These are phyloP conservation scores for Rhinichthys klamathensis DNA, from an alignment of 2,113 vertebrate species.

Conservation along the genomic window DNA sequence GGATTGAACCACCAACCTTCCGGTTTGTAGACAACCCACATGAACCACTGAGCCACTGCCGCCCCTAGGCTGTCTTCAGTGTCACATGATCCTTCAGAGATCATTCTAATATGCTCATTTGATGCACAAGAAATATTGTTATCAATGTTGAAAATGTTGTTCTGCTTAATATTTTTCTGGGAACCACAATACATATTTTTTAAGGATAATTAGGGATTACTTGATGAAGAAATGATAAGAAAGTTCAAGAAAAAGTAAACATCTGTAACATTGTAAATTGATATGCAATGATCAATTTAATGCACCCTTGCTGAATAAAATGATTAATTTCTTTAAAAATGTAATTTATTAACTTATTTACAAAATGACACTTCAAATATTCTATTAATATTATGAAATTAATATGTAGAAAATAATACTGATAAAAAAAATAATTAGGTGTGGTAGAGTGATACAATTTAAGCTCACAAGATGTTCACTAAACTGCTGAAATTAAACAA, in stretches of 20 bases:
- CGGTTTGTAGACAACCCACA: too few relatives aligned
- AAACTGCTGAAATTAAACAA: background rate
- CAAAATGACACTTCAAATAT: background rate
- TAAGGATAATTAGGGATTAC: too few relatives aligned
- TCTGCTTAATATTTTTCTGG: too few relatives aligned
- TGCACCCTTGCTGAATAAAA: background rate
- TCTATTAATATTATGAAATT: background rate
- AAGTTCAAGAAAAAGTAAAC: background rate
- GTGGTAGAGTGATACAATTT: background rate
- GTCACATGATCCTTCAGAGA: background rate
- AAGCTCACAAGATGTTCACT: too few relatives aligned
- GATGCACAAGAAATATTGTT: background rate
- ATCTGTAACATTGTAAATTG: background rate
- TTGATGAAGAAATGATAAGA: too few relatives aligned
- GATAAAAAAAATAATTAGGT: background rate
- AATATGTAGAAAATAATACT: background rate
- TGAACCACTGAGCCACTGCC: too few relatives aligned
- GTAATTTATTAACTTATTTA: background rate
- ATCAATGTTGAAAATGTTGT: background rate
- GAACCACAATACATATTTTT: too few relatives aligned
- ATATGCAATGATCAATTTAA: background rate
- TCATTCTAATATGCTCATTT: background rate
- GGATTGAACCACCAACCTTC: too few relatives aligned
- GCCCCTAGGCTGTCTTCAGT: too few relatives aligned
- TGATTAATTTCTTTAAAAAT: background rate